phyloP scores from a whole-genome alignment of 2,888 invertebrate species.

The Drosophila vallismaia region DNA sequence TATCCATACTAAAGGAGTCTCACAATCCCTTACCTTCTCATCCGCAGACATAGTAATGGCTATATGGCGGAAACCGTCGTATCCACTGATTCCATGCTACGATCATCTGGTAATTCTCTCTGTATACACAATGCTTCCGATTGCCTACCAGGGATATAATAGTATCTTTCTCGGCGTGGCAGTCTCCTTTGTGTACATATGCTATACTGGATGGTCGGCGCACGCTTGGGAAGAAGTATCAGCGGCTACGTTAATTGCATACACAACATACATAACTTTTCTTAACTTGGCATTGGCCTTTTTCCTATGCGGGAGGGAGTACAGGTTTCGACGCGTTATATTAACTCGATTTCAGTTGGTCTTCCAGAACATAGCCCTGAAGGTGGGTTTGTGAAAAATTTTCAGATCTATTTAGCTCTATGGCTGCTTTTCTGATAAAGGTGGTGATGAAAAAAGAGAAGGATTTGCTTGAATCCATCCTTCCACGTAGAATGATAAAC shows the following conservation, averaged over 20 bases:
- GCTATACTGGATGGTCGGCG: not conserved
- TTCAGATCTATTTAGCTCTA: not conserved
- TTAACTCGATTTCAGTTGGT: constrained; percentile 44
- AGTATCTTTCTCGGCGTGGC: constrained; percentile 28
- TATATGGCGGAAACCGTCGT: not conserved
- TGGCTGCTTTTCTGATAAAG: constrained; percentile 14
- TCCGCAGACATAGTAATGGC: constrained; percentile 16
- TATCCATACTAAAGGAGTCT: not conserved
- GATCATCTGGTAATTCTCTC: constrained; percentile 44
- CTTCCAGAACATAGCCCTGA: constrained; percentile 27
- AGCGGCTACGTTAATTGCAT: not conserved
- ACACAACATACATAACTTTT: constrained; percentile 2
- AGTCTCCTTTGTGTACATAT: constrained; percentile 14
- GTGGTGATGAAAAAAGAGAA: constrained; percentile 87
- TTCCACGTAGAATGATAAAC: constrained; percentile 92
- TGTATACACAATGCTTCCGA: constrained; percentile 50
- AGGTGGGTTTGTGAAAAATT: constrained; percentile 14
- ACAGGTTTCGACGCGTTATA: constrained; percentile 19
- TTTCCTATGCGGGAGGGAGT: constrained; percentile 23
- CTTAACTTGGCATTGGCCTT: constrained; percentile 25
- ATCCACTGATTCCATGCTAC: constrained; percentile 18
- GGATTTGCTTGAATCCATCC: constrained; percentile 91
- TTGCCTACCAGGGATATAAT: constrained; percentile 19
- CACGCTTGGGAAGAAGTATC: not conserved
- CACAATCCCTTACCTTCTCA: not conserved